Conservation (phyloP, 2,888 invertebrate species). For the Halocaridina rubra region DNA sequence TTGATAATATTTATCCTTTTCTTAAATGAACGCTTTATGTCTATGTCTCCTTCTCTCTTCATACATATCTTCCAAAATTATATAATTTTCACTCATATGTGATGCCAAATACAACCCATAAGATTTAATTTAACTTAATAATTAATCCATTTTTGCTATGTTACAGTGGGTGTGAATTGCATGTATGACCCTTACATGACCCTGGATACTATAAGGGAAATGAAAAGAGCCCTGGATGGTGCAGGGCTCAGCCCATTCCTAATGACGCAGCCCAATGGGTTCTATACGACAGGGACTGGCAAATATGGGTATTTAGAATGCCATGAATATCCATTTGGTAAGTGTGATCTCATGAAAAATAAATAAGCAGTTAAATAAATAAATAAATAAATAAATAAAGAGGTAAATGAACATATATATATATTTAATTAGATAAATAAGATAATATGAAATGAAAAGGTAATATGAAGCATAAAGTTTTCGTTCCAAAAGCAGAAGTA, state of each 20-base stretch:
- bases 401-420: neutral
- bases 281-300: constrained; percentile 67
- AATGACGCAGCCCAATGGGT: constrained; percentile 67
- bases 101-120: too few species aligned
- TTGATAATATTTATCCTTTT: too few species aligned
- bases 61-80: too few species aligned
- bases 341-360: neutral
- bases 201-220: constrained; percentile 66
- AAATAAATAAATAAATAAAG: neutral
- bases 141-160: too few species aligned
- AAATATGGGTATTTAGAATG: constrained; percentile 68
- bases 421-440: neutral
- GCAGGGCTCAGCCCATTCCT: constrained; percentile 66
- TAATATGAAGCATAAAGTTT: neutral
- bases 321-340: constrained; percentile 68
- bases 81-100: too few species aligned
- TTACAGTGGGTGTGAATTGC: constrained; percentile 65
- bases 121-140: too few species aligned
- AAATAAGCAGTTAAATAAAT: neutral
- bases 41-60: too few species aligned
- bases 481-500: neutral
- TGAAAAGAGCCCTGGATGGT: constrained; percentile 67
- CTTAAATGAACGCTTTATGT: too few species aligned
- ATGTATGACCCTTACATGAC: constrained; percentile 68
- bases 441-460: neutral